Evolutionary conservation across 2,888 invertebrate genomes (phyloP).

Genomic region (Apeira syringaria): DNA sequence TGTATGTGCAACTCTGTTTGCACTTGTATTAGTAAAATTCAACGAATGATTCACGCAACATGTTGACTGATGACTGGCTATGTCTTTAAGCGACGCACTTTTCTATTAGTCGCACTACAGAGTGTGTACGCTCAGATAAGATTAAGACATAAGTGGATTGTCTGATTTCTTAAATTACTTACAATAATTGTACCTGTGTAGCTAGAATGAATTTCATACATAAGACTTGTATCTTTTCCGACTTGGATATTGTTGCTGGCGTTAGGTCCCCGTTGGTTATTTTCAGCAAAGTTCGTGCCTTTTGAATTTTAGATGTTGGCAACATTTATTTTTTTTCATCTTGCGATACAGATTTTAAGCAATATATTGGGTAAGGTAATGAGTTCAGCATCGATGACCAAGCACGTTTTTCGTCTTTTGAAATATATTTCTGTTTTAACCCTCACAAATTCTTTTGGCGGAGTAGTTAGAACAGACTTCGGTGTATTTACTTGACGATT

Average conservation of each 20-base stretch:
- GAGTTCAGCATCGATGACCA: neutral
- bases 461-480: too few relatives aligned
- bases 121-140: conserved; percentile 46
- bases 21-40: too few relatives aligned
- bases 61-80: neutral
- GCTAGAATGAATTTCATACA: conserved; percentile 76
- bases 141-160: conserved; percentile 74
- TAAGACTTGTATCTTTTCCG: conserved; percentile 44
- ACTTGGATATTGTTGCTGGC: conserved; percentile 68
- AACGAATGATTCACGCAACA: neutral
- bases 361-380: neutral
- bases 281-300: conserved; percentile 23
- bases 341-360: conserved; percentile 16
- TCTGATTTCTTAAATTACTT: conserved; percentile 51
- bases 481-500: too few relatives aligned
- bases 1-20: too few relatives aligned
- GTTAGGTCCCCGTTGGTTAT: conserved; percentile 27
- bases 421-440: neutral
- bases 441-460: neutral
- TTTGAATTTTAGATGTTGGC: conserved; percentile 20
- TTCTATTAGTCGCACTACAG: conserved; percentile 23
- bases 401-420: neutral
- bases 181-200: conserved; percentile 73
- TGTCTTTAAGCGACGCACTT: conserved; percentile 16
- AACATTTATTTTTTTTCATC: conserved; percentile 8